phyloP scores from a whole-genome alignment of 2,797 vertebrate species.

The Antrozous pallidus region DNA sequence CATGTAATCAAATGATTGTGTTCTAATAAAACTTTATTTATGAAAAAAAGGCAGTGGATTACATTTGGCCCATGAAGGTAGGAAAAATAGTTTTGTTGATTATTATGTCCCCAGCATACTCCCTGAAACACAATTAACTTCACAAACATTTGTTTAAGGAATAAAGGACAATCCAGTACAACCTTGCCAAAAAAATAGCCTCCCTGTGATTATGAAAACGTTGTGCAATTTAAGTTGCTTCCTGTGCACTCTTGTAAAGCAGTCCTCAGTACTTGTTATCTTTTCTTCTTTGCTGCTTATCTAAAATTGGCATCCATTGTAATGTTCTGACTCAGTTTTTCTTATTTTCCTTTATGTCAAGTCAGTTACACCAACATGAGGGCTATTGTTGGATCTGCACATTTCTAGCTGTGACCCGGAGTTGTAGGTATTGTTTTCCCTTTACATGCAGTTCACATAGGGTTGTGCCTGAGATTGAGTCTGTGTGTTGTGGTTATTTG shows the following conservation, averaged over 20 bases:
- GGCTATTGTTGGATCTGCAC: not conserved
- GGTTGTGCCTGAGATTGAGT: slow-evolving; percentile 23
- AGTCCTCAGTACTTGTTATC: not conserved
- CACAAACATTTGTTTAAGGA: slow-evolving; percentile 29
- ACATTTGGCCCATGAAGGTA: not conserved
- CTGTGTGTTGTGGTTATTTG: slow-evolving; percentile 38
- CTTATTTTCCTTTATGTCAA: not conserved
- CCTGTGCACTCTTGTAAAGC: not conserved
- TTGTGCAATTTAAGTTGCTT: not conserved
- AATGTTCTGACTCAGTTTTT: not conserved
- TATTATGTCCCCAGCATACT: not conserved
- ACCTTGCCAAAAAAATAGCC: not conserved
- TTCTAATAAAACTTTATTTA: slow-evolving; percentile 34
- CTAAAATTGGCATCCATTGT: not conserved
- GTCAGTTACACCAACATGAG: not conserved
- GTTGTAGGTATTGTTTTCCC: slow-evolving; percentile 3
- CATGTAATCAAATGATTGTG: not conserved
- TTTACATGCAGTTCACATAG: slow-evolving; percentile 17
- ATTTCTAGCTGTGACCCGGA: slow-evolving; percentile 19
- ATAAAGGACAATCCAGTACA: not conserved
- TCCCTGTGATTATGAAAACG: not conserved
- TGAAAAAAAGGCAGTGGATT: not conserved
- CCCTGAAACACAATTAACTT: not conserved
- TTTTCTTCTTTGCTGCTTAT: not conserved
- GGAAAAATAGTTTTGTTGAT: not conserved